A percentile compares a stretch with the other conserved stretches of the same genome.
Conservation (phyloP, 2,888 invertebrate genomes). For the Blastobasis adustella region DNA sequence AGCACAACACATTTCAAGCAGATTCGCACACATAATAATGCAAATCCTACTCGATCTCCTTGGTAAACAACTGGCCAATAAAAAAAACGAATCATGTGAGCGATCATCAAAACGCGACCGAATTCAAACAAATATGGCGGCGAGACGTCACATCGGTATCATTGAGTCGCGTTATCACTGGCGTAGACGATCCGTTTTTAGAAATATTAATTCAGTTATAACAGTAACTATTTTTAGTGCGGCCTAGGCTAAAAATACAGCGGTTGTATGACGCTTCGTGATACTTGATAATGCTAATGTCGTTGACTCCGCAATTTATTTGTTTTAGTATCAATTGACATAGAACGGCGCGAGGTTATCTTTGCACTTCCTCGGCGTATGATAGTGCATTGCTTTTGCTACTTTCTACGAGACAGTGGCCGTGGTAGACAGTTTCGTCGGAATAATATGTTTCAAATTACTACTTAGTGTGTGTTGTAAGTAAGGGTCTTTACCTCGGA, state of each 20-base stretch:
- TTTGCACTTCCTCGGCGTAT: constrained; percentile 2
- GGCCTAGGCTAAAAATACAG: constrained; percentile 71
- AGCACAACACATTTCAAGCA: no score
- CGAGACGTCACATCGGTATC: constrained; percentile 51
- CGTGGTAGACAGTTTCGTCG: no score
- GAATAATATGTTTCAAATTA: no score
- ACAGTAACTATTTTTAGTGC: constrained; percentile 71
- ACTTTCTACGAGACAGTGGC: not conserved
- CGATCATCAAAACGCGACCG: constrained; percentile 2
- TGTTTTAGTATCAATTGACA: constrained; percentile 37
- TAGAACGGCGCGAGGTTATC: constrained; percentile 18
- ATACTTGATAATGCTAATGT: no score
- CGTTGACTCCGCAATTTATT: constrained; percentile 67
- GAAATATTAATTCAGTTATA: constrained; percentile 76
- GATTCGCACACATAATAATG: no score
- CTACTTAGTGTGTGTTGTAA: no score
- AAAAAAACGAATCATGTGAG: constrained; percentile 24
- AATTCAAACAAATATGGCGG: constrained; percentile 50
- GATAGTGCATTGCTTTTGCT: not conserved
- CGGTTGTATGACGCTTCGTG: constrained; percentile 19
- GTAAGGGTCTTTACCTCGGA: no score
- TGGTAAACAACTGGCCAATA: constrained; percentile 17
- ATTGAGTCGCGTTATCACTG: constrained; percentile 59
- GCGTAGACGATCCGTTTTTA: constrained; percentile 72
- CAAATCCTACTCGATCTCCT: no score